Conservation (phyloP, 2,888 invertebrate genomes). For the Carterocephalus palaemon region DNA sequence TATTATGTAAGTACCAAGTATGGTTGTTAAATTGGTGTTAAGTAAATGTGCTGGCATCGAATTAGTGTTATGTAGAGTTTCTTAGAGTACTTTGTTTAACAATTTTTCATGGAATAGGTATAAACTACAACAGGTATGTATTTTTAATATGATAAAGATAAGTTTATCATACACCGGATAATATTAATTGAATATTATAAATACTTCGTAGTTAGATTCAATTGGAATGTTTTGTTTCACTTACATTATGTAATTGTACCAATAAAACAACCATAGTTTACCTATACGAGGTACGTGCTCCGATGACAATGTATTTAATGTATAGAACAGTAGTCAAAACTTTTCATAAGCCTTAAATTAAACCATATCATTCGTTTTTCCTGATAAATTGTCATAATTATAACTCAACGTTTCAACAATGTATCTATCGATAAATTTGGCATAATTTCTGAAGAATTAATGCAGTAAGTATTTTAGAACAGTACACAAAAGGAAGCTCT, state of each 20-base stretch:
- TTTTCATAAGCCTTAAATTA: conserved; percentile 17
- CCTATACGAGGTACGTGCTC: conserved; percentile 10
- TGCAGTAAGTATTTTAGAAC: conserved; percentile 5
- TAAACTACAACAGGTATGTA: too few species aligned
- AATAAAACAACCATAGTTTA: conserved; percentile 17
- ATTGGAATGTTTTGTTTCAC: too few species aligned
- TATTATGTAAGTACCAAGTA: conserved; percentile 27
- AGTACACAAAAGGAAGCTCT: conserved; percentile 51
- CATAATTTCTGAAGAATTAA: conserved; percentile 10
- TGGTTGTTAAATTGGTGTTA: conserved; percentile 16
- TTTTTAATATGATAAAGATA: too few species aligned
- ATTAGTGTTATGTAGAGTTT: too few species aligned
- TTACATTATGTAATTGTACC: not conserved
- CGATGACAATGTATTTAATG: conserved; percentile 15
- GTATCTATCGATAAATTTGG: conserved; percentile 24
- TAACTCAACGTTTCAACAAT: conserved; percentile 7
- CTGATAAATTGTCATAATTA: conserved; percentile 5
- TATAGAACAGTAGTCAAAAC: conserved; percentile 19
- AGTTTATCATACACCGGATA: not conserved
- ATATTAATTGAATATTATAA: too few species aligned
- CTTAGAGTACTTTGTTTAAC: not conserved
- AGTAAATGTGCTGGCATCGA: too few species aligned
- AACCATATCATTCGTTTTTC: conserved; percentile 5
- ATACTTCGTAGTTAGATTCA: too few species aligned
- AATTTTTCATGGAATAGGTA: too few species aligned